Conservation (phyloP, 1,140 invertebrate genomes). For the Eriosoma lanigerum region DNA sequence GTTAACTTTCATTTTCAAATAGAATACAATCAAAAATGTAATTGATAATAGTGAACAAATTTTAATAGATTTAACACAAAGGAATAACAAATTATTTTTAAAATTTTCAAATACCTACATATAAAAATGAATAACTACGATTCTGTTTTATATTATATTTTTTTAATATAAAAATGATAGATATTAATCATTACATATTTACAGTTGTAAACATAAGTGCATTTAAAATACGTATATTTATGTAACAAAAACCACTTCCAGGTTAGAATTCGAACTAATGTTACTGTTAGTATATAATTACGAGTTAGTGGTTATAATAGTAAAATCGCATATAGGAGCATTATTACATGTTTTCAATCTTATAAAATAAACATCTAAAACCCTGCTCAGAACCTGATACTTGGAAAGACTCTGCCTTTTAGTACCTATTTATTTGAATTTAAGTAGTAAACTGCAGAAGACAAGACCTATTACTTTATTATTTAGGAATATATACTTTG, state of each 20-base stretch:
- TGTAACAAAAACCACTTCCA: background rate
- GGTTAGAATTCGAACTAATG: constrained; percentile 12
- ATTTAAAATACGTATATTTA: background rate
- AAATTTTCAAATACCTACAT: no score
- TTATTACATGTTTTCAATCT: background rate
- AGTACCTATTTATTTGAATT: no score
- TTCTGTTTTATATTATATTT: no score
- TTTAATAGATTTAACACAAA: no score
- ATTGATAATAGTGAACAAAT: no score
- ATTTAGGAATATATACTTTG: background rate
- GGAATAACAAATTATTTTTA: no score
- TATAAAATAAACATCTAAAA: constrained; percentile 37
- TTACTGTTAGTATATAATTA: background rate
- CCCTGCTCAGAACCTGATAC: constrained; percentile 40
- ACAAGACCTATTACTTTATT: background rate
- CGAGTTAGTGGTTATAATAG: background rate
- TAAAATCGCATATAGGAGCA: background rate
- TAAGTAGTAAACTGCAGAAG: background rate
- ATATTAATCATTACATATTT: background rate
- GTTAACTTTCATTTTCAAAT: background rate
- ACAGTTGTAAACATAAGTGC: background rate
- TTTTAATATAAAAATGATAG: background rate
- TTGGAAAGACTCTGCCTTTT: constrained; percentile 29
- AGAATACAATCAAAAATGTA: background rate
- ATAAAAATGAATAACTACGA: no score